Evolutionary conservation across 2,888 invertebrate genomes (phyloP).

Genomic region (Thumatha senex): DNA sequence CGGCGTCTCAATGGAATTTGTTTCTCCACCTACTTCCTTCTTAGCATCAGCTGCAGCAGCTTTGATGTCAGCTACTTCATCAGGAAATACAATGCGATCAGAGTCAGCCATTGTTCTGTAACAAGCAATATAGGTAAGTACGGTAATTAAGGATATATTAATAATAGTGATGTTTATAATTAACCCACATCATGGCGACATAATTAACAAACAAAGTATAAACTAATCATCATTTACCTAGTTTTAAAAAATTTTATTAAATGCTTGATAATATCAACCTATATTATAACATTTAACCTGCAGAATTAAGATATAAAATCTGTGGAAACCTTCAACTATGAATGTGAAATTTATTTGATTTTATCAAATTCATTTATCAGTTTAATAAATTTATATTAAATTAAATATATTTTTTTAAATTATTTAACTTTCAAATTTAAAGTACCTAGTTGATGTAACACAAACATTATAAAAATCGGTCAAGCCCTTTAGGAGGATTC

Average conservation of each 20-base stretch:
- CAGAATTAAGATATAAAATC: too few species aligned
- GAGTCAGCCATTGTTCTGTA: slow-evolving; percentile 61
- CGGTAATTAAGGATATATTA: neutral
- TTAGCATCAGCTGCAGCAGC: slow-evolving; percentile 36
- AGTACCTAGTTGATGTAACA: too few species aligned
- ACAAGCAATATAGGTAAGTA: neutral
- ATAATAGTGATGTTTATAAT: neutral
- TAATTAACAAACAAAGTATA: neutral
- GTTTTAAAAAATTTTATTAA: neutral
- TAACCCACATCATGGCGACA: neutral
- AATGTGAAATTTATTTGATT: too few species aligned
- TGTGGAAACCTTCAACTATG: too few species aligned
- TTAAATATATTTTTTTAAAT: too few species aligned
- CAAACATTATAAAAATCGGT: too few species aligned
- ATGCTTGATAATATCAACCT: too few species aligned
- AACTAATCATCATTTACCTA: neutral
- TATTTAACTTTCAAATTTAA: too few species aligned
- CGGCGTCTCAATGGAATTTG: slow-evolving; percentile 46
- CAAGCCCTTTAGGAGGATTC: too few species aligned
- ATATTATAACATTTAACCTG: too few species aligned
- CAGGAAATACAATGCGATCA: slow-evolving; percentile 59
- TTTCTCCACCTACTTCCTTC: slow-evolving; percentile 40
- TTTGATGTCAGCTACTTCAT: slow-evolving; percentile 60
- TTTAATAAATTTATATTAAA: too few species aligned
- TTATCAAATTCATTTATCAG: too few species aligned